These are phyloP conservation scores for Scaeva pyrastri DNA, from an alignment of 2,888 invertebrate genomes.

Conservation along the genomic window DNA sequence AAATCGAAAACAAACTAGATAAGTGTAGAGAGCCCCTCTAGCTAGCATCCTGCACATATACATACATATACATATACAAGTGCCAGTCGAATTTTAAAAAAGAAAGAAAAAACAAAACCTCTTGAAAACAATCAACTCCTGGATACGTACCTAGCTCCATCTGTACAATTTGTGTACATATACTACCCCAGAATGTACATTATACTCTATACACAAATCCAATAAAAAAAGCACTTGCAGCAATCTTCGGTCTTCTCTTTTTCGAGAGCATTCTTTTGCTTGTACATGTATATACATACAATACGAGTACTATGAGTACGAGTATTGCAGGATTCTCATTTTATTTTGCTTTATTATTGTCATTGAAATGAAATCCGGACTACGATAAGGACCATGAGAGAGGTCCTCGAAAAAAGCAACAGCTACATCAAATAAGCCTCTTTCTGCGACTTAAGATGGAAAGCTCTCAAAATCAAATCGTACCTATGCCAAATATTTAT, in stretches of 20 bases:
- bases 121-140: conserved; percentile 54
- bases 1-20: conserved; percentile 14
- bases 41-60: not conserved
- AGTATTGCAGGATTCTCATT: conserved; percentile 22
- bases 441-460: conserved; percentile 29
- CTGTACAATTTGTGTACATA: not conserved
- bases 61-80: not conserved
- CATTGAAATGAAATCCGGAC: conserved; percentile 56
- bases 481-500: conserved; percentile 65
- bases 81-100: not conserved
- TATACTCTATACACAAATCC: conserved; percentile 36
- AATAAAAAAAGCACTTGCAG: conserved; percentile 52
- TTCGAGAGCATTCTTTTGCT: conserved; percentile 43
- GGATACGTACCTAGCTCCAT: conserved; percentile 38
- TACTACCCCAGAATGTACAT: no score
- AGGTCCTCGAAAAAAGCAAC: conserved; percentile 52
- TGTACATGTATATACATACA: not conserved
- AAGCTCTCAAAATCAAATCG: conserved; percentile 62
- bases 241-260: conserved; percentile 25
- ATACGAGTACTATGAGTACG: no score
- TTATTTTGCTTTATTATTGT: conserved; percentile 33
- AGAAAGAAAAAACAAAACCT: not conserved
- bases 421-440: conserved; percentile 40
- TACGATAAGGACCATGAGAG: conserved; percentile 45
- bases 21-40: not conserved